Evolutionary conservation across 2,888 invertebrate species (phyloP).

Genomic region (Pecten maximus): DNA sequence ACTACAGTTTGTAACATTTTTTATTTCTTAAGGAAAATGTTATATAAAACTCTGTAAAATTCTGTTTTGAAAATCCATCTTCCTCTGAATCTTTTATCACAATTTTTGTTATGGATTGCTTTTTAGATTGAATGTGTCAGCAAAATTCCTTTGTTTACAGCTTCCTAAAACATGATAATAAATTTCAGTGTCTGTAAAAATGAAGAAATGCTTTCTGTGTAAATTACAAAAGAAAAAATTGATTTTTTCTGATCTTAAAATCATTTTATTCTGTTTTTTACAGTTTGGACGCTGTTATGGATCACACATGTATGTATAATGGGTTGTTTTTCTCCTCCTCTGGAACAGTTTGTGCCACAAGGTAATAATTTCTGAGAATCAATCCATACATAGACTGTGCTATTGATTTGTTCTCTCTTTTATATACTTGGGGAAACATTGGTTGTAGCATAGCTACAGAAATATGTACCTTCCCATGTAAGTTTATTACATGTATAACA

Average conservation of each 20-base stretch:
- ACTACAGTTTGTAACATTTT: no score
- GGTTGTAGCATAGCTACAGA: not conserved
- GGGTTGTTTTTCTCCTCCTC: not conserved
- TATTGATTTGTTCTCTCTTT: constrained; percentile 23
- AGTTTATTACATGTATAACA: constrained; percentile 27
- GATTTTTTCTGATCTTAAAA: not conserved
- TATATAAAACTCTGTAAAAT: not conserved
- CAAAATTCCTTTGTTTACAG: not conserved
- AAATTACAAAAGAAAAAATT: not conserved
- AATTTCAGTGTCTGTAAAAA: not conserved
- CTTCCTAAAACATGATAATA: not conserved
- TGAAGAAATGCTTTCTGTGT: not conserved
- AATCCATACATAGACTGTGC: constrained; percentile 20
- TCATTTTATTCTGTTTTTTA: not conserved
- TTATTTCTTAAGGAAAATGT: no score
- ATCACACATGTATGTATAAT: constrained; percentile 3
- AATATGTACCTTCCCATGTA: constrained; percentile 11
- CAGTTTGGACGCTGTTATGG: not conserved
- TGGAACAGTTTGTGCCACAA: not conserved
- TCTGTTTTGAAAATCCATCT: not conserved
- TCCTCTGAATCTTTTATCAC: not conserved
- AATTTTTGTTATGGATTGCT: not conserved
- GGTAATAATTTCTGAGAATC: constrained; percentile 13
- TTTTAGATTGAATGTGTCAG: not conserved
- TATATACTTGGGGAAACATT: constrained; percentile 11